Conservation (phyloP, 2,113 vertebrate genomes). For the Pheucticus melanocephalus region DNA sequence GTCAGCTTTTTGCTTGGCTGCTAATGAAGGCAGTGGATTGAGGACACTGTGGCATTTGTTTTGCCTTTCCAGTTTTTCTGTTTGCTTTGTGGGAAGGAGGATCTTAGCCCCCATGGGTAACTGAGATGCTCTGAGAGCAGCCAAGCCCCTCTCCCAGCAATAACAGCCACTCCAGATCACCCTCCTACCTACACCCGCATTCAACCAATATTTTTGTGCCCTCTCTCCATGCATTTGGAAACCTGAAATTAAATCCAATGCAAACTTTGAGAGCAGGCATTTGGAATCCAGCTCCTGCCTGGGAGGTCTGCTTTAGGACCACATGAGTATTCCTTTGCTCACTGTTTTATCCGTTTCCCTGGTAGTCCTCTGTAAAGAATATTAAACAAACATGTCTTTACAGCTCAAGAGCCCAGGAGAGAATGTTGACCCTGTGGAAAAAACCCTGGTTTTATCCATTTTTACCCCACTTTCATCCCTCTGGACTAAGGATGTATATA, state of each 20-base stretch:
- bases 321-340: conserved; percentile 31
- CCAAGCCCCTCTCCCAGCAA: not conserved
- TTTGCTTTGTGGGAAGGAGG: not conserved
- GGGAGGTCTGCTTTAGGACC: conserved; percentile 47
- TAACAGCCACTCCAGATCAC: not conserved
- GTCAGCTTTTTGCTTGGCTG: not conserved
- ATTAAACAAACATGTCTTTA: conserved; percentile 48
- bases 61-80: not conserved
- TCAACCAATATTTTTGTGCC: conserved; percentile 26
- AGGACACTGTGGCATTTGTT: not conserved
- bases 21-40: not conserved
- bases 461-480: not conserved
- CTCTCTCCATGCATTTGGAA: conserved; percentile 41
- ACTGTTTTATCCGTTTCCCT: conserved; percentile 50
- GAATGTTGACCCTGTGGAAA: not conserved
- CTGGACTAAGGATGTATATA: not conserved
- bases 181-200: not conserved
- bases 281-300: conserved; percentile 32
- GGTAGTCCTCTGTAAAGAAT: conserved; percentile 25
- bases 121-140: not conserved
- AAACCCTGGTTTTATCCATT: not conserved
- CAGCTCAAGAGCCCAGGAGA: not conserved
- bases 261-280: conserved; percentile 40
- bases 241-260: conserved; percentile 37
- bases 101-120: not conserved